phyloP scores from a whole-genome alignment of 2,888 invertebrate species.

The Leucoptera coffeella region DNA sequence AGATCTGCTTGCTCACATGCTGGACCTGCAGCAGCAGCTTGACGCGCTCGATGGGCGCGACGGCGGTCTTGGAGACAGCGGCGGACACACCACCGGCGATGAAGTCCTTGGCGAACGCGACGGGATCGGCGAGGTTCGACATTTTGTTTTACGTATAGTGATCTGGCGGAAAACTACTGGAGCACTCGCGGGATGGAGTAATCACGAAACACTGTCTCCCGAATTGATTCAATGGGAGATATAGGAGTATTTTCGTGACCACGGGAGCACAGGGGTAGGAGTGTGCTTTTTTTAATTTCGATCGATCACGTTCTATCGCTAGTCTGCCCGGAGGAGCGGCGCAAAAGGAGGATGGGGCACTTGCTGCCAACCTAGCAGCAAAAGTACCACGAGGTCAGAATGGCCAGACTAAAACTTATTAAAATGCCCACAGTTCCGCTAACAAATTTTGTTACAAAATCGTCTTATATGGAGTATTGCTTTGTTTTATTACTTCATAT shows the following conservation, averaged over 20 bases:
- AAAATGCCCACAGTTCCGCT: no score
- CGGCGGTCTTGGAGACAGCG: constrained; percentile 89
- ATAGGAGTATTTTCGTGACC: constrained; percentile 43
- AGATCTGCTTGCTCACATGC: constrained; percentile 85
- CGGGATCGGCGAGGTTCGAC: constrained; percentile 63
- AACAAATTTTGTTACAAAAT: no score
- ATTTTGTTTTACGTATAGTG: constrained; percentile 29
- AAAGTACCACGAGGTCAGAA: constrained; percentile 45
- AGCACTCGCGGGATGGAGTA: constrained; percentile 38
- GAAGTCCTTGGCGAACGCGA: constrained; percentile 85
- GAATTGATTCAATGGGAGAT: constrained; percentile 38
- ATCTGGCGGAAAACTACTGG: constrained; percentile 12
- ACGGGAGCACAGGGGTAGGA: constrained; percentile 47
- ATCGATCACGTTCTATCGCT: constrained; percentile 51
- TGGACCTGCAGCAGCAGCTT: constrained; percentile 92
- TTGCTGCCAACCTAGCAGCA: constrained; percentile 34
- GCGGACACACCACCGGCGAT: constrained; percentile 88
- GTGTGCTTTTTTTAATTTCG: constrained; percentile 53
- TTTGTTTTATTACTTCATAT: no score
- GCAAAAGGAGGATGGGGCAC: constrained; percentile 48
- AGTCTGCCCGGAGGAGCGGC: constrained; percentile 45
- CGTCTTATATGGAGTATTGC: no score
- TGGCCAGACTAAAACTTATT: no score
- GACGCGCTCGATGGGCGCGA: constrained; percentile 93
- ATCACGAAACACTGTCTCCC: constrained; percentile 49